phyloP scores from a whole-genome alignment of 1,140 invertebrate species.

The Medauroidea extradentata region DNA sequence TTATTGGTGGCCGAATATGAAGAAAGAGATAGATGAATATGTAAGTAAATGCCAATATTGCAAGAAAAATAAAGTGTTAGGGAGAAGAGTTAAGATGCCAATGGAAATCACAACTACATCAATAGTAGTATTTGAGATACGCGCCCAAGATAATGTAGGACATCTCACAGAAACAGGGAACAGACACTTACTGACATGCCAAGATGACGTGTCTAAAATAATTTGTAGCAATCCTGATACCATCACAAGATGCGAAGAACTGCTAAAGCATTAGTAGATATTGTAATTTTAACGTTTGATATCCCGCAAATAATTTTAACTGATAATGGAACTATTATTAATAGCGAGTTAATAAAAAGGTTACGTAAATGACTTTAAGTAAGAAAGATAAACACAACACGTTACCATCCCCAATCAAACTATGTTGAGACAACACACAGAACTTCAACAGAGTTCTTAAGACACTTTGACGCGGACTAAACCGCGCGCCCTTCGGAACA shows the following conservation, averaged over 20 bases:
- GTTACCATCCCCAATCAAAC: too few species aligned
- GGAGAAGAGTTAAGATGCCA: neutral
- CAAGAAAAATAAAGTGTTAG: neutral
- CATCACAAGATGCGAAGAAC: conserved; percentile 1
- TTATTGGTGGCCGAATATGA: neutral
- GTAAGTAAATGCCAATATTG: neutral
- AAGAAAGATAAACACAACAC: neutral
- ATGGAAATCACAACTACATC: neutral
- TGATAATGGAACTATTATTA: neutral
- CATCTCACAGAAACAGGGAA: conserved; percentile 14
- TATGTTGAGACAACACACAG: too few species aligned
- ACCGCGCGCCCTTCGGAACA: too few species aligned
- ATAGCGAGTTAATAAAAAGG: neutral
- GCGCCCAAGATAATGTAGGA: conserved; percentile 15
- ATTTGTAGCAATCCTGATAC: conserved; percentile 1
- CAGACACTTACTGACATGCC: conserved; percentile 15
- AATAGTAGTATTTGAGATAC: neutral
- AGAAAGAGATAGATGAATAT: neutral
- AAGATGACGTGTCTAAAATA: conserved; percentile 20
- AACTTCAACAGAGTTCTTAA: too few species aligned
- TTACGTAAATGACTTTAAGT: neutral
- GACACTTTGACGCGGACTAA: too few species aligned
- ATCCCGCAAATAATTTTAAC: neutral
- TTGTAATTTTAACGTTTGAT: neutral
- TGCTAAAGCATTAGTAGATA: neutral